phyloP scores from a whole-genome alignment of 2,888 invertebrate genomes.

The Drosophila hawaiiensis region DNA sequence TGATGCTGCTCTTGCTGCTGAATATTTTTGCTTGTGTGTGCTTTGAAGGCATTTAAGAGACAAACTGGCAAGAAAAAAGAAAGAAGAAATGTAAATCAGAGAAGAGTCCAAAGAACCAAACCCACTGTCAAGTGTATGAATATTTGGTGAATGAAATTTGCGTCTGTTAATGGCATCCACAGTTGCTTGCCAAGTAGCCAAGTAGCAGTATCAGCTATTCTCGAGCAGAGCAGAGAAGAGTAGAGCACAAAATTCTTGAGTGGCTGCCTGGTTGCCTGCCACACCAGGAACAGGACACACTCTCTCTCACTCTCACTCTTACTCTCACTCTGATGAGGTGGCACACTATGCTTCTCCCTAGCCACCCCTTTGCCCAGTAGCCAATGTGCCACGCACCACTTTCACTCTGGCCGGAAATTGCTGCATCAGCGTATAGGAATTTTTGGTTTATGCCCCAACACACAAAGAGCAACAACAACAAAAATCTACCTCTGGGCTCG shows the following conservation, averaged over 20 bases:
- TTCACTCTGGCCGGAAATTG: slow-evolving; percentile 77
- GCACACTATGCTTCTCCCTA: slow-evolving; percentile 3
- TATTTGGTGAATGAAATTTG: slow-evolving; percentile 74
- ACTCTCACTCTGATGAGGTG: slow-evolving; percentile 5
- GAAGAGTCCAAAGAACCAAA: slow-evolving; percentile 12
- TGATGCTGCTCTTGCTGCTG: neutral
- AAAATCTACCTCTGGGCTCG: slow-evolving; percentile 9
- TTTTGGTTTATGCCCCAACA: slow-evolving; percentile 74
- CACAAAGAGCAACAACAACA: slow-evolving; percentile 21
- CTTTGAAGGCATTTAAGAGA: slow-evolving; percentile 12
- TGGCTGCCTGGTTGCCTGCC: slow-evolving; percentile 23
- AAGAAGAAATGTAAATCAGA: slow-evolving; percentile 7
- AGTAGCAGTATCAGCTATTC: slow-evolving; percentile 63
- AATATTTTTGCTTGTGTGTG: neutral
- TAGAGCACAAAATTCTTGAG: slow-evolving; percentile 51
- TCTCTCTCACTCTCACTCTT: neutral
- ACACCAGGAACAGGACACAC: slow-evolving; percentile 2
- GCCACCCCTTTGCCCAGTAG: slow-evolving; percentile 16
- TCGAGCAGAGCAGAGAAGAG: slow-evolving; percentile 22
- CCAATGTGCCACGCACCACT: slow-evolving; percentile 73
- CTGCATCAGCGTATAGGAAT: slow-evolving; percentile 80
- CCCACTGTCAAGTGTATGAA: slow-evolving; percentile 66
- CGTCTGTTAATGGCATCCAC: slow-evolving; percentile 63
- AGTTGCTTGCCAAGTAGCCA: slow-evolving; percentile 44
- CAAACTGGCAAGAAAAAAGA: neutral